phyloP scores from a whole-genome alignment of 2,797 vertebrate genomes.

The Psittacula echo region DNA sequence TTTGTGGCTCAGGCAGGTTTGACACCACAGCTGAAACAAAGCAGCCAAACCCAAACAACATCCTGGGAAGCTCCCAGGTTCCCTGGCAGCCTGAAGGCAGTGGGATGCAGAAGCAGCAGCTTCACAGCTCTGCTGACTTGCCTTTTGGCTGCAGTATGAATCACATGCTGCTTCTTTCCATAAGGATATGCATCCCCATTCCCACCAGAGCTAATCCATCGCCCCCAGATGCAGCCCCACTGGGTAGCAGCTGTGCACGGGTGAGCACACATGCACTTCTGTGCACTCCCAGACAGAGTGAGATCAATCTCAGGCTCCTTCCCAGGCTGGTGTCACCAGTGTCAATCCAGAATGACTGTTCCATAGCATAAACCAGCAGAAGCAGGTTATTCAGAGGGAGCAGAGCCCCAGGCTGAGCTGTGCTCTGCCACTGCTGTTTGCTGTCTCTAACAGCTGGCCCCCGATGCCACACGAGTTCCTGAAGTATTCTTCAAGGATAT shows the following conservation, averaged over 20 bases:
- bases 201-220: neutral
- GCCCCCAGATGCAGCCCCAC: neutral
- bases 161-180: fast-evolving
- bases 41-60: neutral
- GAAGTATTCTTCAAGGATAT: slow-evolving; percentile 24
- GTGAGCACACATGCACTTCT: neutral
- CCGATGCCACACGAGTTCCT: neutral
- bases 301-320: neutral
- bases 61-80: neutral
- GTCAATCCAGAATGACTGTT: neutral
- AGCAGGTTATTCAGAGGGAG: neutral
- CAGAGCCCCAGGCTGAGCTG: neutral
- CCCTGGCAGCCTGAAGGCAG: neutral
- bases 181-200: neutral
- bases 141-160: neutral
- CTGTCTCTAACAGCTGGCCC: slow-evolving; percentile 37
- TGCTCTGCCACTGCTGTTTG: neutral
- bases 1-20: neutral
- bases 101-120: neutral
- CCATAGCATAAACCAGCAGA: neutral
- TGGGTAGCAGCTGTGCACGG: neutral
- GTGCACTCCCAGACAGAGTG: neutral
- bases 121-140: neutral
- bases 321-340: neutral
- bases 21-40: neutral